A percentile compares a stretch with the other conserved stretches of the same genome.
These are phyloP conservation scores for Lepilemur ruficaudatus DNA, from an alignment of 2,797 vertebrate genomes.

Conservation along the genomic window DNA sequence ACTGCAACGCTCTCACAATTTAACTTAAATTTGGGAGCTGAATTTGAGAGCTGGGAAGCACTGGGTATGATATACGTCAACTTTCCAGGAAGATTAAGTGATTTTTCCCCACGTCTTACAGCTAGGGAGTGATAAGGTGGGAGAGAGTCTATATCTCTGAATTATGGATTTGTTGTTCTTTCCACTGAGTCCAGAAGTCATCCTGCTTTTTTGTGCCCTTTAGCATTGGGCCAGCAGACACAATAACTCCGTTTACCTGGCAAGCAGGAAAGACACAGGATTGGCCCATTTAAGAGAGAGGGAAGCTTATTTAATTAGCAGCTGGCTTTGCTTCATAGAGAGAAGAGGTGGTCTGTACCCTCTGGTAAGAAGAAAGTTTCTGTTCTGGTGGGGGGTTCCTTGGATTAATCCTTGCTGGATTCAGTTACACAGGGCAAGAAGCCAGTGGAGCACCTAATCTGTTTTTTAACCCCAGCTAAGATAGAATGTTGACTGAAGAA, in stretches of 20 bases:
- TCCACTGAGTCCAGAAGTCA: background rate
- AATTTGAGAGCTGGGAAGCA: background rate
- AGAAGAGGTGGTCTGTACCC: background rate
- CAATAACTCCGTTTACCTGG: background rate
- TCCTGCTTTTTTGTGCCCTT: background rate
- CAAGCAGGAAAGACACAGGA: background rate
- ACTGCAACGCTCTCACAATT: background rate
- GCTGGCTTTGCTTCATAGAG: background rate
- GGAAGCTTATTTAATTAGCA: background rate
- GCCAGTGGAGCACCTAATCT: background rate
- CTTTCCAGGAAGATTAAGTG: background rate
- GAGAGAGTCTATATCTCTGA: background rate
- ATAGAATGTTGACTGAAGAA: background rate
- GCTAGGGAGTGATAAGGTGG: background rate
- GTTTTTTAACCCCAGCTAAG: background rate
- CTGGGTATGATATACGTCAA: background rate
- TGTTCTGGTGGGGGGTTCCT: background rate
- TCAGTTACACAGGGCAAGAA: background rate
- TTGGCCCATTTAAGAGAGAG: background rate
- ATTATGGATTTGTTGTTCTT: background rate
- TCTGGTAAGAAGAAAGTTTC: background rate
- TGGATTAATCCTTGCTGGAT: background rate
- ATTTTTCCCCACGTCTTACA: background rate
- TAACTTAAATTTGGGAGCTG: background rate
- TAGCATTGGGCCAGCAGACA: background rate